A percentile compares a stretch with the other conserved stretches of the same genome.
phyloP scores from a whole-genome alignment of 1,140 invertebrate genomes.

The Dendroctonus ponderosae region DNA sequence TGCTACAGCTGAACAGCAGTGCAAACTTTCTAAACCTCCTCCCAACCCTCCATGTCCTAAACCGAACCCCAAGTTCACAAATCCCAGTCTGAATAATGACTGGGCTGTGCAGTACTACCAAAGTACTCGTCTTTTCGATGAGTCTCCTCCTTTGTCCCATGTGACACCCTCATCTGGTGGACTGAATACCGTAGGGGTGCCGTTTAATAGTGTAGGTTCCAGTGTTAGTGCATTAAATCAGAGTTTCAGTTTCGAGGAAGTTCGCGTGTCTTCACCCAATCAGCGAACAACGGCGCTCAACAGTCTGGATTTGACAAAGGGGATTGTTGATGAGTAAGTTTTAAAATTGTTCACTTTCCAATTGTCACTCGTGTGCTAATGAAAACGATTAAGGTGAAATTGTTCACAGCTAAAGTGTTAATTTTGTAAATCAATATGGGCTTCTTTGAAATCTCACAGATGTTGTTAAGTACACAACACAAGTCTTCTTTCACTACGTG shows the following conservation, averaged over 20 bases:
- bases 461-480: too few relatives aligned
- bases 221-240: conserved; percentile 13
- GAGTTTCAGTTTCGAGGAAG: conserved; percentile 37
- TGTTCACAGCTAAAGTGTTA: too few relatives aligned
- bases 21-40: not conserved
- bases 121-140: conserved; percentile 13
- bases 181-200: conserved; percentile 3
- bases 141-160: conserved; percentile 5
- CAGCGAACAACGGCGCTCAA: conserved; percentile 26
- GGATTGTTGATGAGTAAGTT: conserved; percentile 42
- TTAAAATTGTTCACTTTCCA: not conserved
- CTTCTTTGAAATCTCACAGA: too few relatives aligned
- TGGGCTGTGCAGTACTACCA: conserved; percentile 24
- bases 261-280: conserved; percentile 21
- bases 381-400: too few relatives aligned
- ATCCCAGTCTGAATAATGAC: conserved; percentile 14
- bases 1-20: conserved; percentile 19
- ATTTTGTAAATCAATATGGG: too few relatives aligned
- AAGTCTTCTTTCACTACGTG: too few relatives aligned
- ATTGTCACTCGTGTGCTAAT: too few relatives aligned
- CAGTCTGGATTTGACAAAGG: conserved; percentile 39
- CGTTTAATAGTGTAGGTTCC: conserved; percentile 12
- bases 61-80: not conserved
- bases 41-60: not conserved
- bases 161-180: not conserved